These are phyloP conservation scores for Cyprinodon variegatus DNA, from an alignment of 2,113 vertebrate genomes.

Conservation along the genomic window DNA sequence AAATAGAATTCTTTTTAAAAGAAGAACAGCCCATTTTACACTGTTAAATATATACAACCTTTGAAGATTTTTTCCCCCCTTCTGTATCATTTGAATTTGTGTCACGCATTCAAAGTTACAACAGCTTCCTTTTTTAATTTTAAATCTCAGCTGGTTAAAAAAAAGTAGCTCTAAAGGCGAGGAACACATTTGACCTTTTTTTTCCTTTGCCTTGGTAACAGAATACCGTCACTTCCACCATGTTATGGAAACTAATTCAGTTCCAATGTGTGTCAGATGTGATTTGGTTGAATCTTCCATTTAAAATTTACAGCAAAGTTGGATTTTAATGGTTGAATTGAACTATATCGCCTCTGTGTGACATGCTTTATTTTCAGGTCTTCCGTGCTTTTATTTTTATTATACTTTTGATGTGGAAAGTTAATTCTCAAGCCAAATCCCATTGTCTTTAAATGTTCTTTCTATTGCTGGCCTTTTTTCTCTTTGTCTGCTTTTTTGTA, in stretches of 20 bases:
- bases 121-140: not conserved
- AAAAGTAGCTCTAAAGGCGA: not conserved
- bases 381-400: slow-evolving; percentile 46
- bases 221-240: not conserved
- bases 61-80: not conserved
- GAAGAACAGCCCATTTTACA: slow-evolving; percentile 19
- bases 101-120: not conserved
- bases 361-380: slow-evolving; percentile 1
- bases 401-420: slow-evolving; percentile 52
- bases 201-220: not conserved
- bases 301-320: slow-evolving; percentile 19
- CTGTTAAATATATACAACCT: slow-evolving; percentile 2
- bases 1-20: slow-evolving; percentile 28
- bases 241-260: not conserved
- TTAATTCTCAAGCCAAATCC: slow-evolving; percentile 72
- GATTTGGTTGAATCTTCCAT: slow-evolving; percentile 36
- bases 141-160: not conserved
- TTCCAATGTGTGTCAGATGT: not conserved
- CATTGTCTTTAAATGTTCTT: slow-evolving; percentile 36
- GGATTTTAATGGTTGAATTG: not conserved
- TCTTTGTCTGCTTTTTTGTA: slow-evolving; percentile 28
- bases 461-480: slow-evolving; percentile 31
- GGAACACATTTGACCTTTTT: not conserved
- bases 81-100: not conserved
- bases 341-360: not conserved